A percentile compares a stretch with the other conserved stretches of the same genome.
These are phyloP conservation scores for Cotesia glomerata DNA, from an alignment of 1,140 invertebrate genomes.

Conservation along the genomic window DNA sequence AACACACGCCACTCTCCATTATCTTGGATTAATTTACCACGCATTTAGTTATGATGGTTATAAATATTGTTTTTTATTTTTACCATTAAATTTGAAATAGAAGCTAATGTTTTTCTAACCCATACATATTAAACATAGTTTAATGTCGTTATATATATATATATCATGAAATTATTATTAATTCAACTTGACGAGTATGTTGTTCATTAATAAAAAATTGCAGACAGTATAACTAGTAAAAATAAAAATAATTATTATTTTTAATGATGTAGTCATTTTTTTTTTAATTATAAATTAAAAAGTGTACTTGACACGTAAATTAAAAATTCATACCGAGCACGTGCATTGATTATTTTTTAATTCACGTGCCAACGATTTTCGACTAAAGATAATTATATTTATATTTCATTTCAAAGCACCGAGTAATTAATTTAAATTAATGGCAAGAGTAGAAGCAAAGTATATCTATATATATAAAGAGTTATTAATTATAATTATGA, in stretches of 20 bases:
- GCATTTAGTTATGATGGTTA: neutral
- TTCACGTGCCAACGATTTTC: constrained; percentile 26
- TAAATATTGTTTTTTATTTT: neutral
- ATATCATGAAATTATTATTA: too few species aligned
- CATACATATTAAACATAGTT: too few species aligned
- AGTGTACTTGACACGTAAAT: neutral
- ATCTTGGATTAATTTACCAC: neutral
- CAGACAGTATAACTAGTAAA: neutral
- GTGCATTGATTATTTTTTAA: constrained; percentile 5
- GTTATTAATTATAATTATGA: too few species aligned
- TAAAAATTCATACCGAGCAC: neutral
- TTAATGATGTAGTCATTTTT: neutral
- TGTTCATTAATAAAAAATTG: neutral
- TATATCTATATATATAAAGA: too few species aligned
- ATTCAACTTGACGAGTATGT: too few species aligned
- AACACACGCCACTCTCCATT: neutral
- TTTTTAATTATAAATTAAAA: neutral
- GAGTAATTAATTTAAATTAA: too few species aligned
- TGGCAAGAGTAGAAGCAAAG: too few species aligned
- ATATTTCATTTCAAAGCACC: constrained; percentile 37
- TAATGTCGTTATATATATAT: too few species aligned
- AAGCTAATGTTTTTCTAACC: neutral
- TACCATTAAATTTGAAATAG: neutral
- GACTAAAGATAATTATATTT: constrained; percentile 45
- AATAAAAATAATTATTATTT: constrained; percentile 7